These are phyloP conservation scores for Sorex maritimensis DNA, from an alignment of 2,797 vertebrate species.

Conservation along the genomic window DNA sequence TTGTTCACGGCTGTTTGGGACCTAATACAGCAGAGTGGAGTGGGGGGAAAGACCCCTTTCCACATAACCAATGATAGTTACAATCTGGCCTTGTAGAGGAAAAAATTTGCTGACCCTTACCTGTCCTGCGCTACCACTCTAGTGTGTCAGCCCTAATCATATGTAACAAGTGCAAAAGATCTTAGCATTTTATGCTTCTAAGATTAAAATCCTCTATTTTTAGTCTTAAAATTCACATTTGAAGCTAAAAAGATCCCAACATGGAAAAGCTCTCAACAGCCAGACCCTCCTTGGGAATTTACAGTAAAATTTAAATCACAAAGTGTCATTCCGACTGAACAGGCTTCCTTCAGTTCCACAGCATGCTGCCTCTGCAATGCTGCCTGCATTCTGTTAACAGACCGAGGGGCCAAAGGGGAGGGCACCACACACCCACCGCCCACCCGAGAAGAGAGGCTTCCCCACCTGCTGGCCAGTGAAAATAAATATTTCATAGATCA, in stretches of 20 bases:
- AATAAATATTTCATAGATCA: no score
- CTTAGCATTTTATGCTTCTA: neutral
- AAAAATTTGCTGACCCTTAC: no score
- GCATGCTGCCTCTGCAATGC: neutral
- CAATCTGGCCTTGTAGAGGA: no score
- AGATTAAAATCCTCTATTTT: no score
- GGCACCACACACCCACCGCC: neutral
- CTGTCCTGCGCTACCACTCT: no score
- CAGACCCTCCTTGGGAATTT: neutral
- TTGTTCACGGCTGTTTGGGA: neutral
- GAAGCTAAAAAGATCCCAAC: neutral
- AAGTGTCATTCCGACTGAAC: neutral
- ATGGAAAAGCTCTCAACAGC: neutral
- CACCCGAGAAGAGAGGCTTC: constrained; percentile 4
- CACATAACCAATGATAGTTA: no score
- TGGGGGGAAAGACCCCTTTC: no score
- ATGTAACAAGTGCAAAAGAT: no score
- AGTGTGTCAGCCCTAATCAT: no score
- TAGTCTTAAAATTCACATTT: neutral
- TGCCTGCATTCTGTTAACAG: neutral
- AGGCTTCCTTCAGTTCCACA: neutral
- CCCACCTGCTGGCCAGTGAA: no score
- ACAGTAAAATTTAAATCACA: constrained; percentile 2
- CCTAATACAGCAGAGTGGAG: neutral
- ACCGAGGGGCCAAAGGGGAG: neutral